Percentiles rank a stretch among this genome's conserved stretches.
These are phyloP conservation scores for Rallus limicola DNA, from an alignment of 2,113 vertebrate genomes.

Conservation along the genomic window DNA sequence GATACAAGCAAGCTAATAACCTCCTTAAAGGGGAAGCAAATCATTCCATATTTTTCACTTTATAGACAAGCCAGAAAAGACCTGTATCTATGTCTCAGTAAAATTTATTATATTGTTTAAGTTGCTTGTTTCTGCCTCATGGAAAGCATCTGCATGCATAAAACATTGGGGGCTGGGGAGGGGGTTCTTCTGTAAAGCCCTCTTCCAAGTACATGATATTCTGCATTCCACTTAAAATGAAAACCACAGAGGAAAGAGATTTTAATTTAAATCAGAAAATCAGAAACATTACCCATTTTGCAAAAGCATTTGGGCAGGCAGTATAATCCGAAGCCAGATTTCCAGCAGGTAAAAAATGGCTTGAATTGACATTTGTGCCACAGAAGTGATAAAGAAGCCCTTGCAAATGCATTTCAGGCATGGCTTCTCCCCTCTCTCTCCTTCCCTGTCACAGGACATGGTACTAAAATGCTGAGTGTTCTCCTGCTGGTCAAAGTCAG, in stretches of 20 bases:
- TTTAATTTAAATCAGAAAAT: constrained; percentile 5
- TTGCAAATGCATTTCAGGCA: not conserved
- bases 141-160: constrained; percentile 35
- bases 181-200: not conserved
- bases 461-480: not conserved
- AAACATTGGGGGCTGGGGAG: not conserved
- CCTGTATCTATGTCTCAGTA: constrained; percentile 49
- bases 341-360: not conserved
- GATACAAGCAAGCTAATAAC: constrained; percentile 73
- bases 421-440: not conserved
- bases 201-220: not conserved
- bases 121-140: constrained; percentile 66
- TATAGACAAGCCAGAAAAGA: constrained; percentile 71
- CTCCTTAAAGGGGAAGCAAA: constrained; percentile 73
- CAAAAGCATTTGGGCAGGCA: constrained; percentile 16
- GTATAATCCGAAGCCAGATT: not conserved
- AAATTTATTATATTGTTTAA: constrained; percentile 73
- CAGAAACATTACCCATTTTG: not conserved
- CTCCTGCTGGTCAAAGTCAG: not conserved
- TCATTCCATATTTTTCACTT: constrained; percentile 73
- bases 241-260: not conserved
- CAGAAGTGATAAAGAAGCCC: not conserved
- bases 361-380: not conserved
- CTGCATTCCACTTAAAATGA: not conserved
- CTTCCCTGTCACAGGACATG: not conserved